Conservation (phyloP, 2,797 vertebrate genomes). For the Hydrophis major region DNA sequence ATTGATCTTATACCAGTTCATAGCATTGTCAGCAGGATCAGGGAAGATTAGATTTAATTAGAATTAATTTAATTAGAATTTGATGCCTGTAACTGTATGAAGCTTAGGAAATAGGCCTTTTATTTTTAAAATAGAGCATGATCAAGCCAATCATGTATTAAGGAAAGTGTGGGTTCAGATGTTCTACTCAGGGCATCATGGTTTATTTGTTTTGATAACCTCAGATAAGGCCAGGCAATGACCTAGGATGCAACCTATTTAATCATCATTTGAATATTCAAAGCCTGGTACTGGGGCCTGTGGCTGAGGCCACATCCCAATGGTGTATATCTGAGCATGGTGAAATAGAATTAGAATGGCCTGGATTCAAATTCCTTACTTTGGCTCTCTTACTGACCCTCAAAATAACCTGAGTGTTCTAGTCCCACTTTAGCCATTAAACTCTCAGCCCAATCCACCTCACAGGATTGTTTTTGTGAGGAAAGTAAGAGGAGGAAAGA, state of each 20-base stretch:
- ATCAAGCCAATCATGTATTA: neutral
- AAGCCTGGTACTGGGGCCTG: neutral
- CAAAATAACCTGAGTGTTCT: neutral
- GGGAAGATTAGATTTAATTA: neutral
- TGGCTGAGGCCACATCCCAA: neutral
- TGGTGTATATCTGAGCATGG: neutral
- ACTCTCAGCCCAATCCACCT: neutral
- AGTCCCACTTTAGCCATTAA: neutral
- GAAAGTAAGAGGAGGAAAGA: neutral
- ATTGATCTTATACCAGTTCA: neutral
- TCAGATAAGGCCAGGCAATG: neutral
- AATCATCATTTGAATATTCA: neutral
- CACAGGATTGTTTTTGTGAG: neutral
- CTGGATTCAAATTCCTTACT: neutral
- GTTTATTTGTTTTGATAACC: neutral
- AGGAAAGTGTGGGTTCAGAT: neutral
- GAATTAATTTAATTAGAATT: neutral
- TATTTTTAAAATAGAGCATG: neutral
- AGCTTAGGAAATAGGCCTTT: neutral
- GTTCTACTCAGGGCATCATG: neutral
- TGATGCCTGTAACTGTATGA: neutral
- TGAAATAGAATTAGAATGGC: neutral
- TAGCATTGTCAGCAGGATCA: neutral
- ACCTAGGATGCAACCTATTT: neutral
- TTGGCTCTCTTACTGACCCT: neutral